Evolutionary conservation across 2,888 invertebrate species (phyloP).

Genomic region (Slavum lentiscoides): DNA sequence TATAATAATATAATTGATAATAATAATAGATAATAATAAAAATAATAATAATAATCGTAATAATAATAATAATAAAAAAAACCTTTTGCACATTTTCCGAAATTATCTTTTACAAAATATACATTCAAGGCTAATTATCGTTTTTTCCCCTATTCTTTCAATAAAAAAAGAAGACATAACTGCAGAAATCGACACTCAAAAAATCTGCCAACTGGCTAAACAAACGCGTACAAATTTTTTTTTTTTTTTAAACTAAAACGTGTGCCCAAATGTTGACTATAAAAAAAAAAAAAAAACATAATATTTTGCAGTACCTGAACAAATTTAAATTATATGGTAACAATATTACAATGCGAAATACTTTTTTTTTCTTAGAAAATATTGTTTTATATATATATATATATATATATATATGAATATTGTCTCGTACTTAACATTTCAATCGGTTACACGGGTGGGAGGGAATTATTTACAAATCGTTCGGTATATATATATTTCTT

Average conservation of each 20-base stretch:
- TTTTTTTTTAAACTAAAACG: slow-evolving; percentile 48
- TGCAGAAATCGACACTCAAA: slow-evolving; percentile 52
- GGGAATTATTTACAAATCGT: slow-evolving; percentile 43
- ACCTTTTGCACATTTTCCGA: slow-evolving; percentile 53
- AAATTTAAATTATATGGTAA: slow-evolving; percentile 43
- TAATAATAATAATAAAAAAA: slow-evolving; percentile 46
- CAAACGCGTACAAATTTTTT: slow-evolving; percentile 51
- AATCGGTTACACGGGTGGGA: slow-evolving; percentile 31
- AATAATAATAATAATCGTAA: slow-evolving; percentile 47
- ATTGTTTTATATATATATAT: slow-evolving; percentile 37
- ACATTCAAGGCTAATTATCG: slow-evolving; percentile 51
- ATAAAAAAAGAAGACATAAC: slow-evolving; percentile 38
- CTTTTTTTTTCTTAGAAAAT: slow-evolving; percentile 39
- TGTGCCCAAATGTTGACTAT: slow-evolving; percentile 46
- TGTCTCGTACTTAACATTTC: slow-evolving; percentile 44
- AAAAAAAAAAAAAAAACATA: slow-evolving; percentile 44
- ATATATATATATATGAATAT: slow-evolving; percentile 40
- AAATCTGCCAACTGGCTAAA: slow-evolving; percentile 48
- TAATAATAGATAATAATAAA: slow-evolving; percentile 49
- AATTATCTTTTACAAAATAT: slow-evolving; percentile 53
- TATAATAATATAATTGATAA: slow-evolving; percentile 48
- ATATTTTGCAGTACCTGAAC: slow-evolving; percentile 30
- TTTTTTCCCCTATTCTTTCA: slow-evolving; percentile 38
- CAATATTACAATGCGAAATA: slow-evolving; percentile 41
- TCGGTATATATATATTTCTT: not conserved